Evolutionary conservation across 1,140 invertebrate species (phyloP).

Genomic region (Streblospio benedicti): DNA sequence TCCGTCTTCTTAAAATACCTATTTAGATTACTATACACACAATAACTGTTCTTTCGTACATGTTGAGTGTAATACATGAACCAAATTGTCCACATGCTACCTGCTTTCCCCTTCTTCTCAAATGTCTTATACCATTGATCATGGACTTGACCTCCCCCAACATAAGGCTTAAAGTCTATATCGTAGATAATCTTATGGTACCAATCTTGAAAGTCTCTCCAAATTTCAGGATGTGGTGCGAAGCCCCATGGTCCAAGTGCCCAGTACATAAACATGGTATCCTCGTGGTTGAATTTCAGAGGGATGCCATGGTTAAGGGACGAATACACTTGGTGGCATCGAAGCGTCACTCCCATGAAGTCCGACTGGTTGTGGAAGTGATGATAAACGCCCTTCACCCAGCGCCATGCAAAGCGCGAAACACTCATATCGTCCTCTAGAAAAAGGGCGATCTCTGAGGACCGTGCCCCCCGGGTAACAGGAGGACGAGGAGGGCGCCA

Average conservation of each 20-base stretch:
- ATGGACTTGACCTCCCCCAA: neutral
- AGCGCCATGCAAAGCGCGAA: conserved; percentile 30
- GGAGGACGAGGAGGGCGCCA: conserved; percentile 15
- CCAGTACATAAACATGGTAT: conserved; percentile 9
- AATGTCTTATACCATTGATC: conserved; percentile 4
- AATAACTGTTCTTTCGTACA: neutral
- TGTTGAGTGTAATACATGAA: neutral
- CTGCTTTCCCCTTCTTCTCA: neutral
- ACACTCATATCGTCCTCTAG: conserved; percentile 36
- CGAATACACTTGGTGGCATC: neutral
- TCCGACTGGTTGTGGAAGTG: conserved; percentile 19
- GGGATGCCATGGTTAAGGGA: neutral
- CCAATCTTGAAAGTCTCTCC: conserved; percentile 13
- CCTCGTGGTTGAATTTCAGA: neutral
- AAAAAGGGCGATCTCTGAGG: conserved; percentile 32
- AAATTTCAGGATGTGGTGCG: conserved; percentile 8
- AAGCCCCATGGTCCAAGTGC: conserved; percentile 14
- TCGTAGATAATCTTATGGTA: neutral
- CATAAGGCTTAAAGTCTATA: neutral
- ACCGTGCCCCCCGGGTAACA: too few species aligned
- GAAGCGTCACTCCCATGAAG: neutral
- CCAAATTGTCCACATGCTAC: conserved; percentile 10
- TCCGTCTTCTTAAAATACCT: neutral
- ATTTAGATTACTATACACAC: neutral
- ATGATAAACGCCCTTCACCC: conserved; percentile 28